Evolutionary conservation across 92 coral and sea anemone species (phyloP), one percentile per base, ranked within the genome.

Genomic region (Parazoanthus darwini): DNA sequence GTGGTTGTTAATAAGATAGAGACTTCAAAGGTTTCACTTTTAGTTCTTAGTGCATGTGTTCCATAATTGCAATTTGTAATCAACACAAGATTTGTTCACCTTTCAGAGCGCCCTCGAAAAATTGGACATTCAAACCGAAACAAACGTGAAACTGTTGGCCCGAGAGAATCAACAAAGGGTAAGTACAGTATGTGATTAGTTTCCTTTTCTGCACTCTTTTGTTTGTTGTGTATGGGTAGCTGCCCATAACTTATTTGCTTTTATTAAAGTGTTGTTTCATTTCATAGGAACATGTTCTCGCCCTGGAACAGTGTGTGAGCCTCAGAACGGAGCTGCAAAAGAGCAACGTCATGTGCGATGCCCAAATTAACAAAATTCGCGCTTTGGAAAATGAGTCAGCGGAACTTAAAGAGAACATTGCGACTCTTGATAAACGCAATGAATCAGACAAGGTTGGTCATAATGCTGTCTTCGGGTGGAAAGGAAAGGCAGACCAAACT

Each of bases 121-220:
- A 81, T 90, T 96, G 13, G 94, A 96, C 88, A 96, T 94, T 68
- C 96, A 95, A 82, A 96, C 99, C 20, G 99, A 96, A 87, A 93
- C 98, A 18, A 96, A 95, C 59, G 93, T 92, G 86, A 95, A 93
- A 85, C 85, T 96, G 48, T 88, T 95, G 86, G 94, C 98, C 16
- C 93, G 93, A 76, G 98, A 95, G 77, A 95, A 95, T 86, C 91
- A 94, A 85, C 96, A 96, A 70, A 92, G 89, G 66, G 94, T 90
- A 70, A 79, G 88, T 39, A 56, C 26, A 22, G 10, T 10, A 11
- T 5, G 22, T 85, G 56, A 11, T 25, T 22, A 15, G 11, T 18
- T 38, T 75, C 50, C 44, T 1, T 39, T 38, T 75, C 48, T 75
- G 46, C 10, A 5, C 33, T 18, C 33, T 44, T 42, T 63, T 26